phyloP scores from a whole-genome alignment of 64 coral and sea anemone species.

The Dendronephthya gigantea region DNA sequence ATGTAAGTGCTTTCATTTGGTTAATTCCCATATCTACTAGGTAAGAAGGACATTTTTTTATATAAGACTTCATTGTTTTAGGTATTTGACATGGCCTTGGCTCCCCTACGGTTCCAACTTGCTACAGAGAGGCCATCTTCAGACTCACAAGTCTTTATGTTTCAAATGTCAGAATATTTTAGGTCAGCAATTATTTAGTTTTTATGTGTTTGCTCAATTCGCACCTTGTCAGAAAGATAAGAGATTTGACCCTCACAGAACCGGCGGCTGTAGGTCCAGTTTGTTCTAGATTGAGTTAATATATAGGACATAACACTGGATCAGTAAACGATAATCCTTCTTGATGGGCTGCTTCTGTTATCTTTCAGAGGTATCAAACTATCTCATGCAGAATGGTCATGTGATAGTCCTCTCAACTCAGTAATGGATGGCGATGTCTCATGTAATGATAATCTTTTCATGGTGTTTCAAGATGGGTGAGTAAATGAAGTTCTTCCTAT shows the following conservation, averaged over 20 bases:
- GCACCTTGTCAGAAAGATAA: too few species aligned
- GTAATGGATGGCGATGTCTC: slow-evolving; percentile 59
- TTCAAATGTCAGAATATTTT: slow-evolving; percentile 64
- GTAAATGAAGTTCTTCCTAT: not conserved
- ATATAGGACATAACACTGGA: not conserved
- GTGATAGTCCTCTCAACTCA: slow-evolving; percentile 57
- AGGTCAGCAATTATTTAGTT: slow-evolving; percentile 30
- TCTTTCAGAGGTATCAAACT: slow-evolving; percentile 25
- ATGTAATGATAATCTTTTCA: slow-evolving; percentile 76
- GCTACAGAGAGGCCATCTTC: slow-evolving; percentile 53
- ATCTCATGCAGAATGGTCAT: slow-evolving; percentile 59
- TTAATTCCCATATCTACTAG: too few species aligned
- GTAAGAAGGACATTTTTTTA: not conserved
- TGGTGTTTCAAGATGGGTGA: slow-evolving; percentile 73
- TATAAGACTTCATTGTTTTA: not conserved
- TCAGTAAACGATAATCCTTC: not conserved
- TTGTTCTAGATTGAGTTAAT: too few species aligned
- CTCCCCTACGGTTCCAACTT: slow-evolving; percentile 65
- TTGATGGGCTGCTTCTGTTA: not conserved
- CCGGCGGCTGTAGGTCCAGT: too few species aligned
- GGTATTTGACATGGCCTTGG: slow-evolving; percentile 97
- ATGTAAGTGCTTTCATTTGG: too few species aligned
- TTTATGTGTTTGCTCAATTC: too few species aligned
- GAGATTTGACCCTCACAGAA: too few species aligned
- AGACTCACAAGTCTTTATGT: slow-evolving; percentile 13